Evolutionary conservation across 2,888 invertebrate genomes (phyloP).

Genomic region (Phymatocera aterrima): DNA sequence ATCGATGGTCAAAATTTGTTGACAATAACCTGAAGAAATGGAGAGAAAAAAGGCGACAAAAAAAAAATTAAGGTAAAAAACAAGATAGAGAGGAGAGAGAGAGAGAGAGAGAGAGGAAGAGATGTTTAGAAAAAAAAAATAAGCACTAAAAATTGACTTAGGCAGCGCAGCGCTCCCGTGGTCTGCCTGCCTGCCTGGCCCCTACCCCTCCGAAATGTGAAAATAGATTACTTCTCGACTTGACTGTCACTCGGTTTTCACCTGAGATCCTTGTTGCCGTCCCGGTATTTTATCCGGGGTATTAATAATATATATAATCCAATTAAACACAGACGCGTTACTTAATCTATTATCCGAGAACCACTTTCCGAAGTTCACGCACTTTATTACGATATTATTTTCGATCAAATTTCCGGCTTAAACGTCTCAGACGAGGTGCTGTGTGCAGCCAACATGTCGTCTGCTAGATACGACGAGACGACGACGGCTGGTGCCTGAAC

Average conservation of each 20-base stretch:
- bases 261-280: conserved; percentile 27
- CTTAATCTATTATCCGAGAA: conserved; percentile 37
- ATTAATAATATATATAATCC: conserved; percentile 27
- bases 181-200: conserved; percentile 21
- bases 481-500: conserved; percentile 65
- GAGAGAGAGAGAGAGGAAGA: too few relatives aligned
- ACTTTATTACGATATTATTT: conserved; percentile 65
- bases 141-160: conserved; percentile 23
- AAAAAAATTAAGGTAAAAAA: too few relatives aligned
- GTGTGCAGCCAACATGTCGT: conserved; percentile 76
- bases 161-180: conserved; percentile 34
- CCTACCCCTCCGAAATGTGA: conserved; percentile 42
- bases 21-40: too few relatives aligned
- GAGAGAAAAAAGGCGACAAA: too few relatives aligned
- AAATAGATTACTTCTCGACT: conserved; percentile 45
- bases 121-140: neutral
- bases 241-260: conserved; percentile 43
- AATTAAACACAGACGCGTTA: conserved; percentile 33
- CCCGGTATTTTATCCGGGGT: neutral
- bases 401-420: conserved; percentile 68
- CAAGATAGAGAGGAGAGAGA: too few relatives aligned
- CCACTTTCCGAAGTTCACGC: conserved; percentile 41
- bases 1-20: too few relatives aligned
- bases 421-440: conserved; percentile 70
- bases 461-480: conserved; percentile 66